Conservation (phyloP, 1,140 invertebrate genomes). For the Dendrolimus punctatus region DNA sequence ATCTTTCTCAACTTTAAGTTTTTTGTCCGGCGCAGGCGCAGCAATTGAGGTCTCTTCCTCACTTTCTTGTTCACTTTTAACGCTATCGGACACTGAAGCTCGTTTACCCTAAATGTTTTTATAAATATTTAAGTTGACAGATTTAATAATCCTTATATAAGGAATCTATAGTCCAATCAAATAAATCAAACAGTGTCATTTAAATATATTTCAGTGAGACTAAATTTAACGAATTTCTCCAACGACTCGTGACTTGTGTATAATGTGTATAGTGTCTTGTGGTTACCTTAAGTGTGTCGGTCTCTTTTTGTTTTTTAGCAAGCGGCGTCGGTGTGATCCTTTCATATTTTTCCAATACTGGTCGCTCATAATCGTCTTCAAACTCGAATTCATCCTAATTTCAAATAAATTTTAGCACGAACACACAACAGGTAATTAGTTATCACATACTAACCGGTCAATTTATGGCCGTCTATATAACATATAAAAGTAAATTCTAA, state of each 20-base stretch:
- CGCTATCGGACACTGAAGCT: conserved; percentile 49
- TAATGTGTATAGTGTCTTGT: conserved; percentile 24
- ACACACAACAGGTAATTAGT: conserved; percentile 32
- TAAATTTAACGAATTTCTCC: too few species aligned
- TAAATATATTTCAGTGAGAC: too few species aligned
- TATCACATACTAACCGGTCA: conserved; percentile 13
- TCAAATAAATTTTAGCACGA: conserved; percentile 54
- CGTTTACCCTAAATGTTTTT: conserved; percentile 46
- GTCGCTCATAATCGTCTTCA: conserved; percentile 75
- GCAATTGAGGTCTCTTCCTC: conserved; percentile 53
- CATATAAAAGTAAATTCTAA: too few species aligned
- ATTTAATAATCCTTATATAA: conserved; percentile 2
- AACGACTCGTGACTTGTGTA: too few species aligned
- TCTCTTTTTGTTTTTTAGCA: conserved; percentile 60
- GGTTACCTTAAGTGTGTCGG: conserved; percentile 57
- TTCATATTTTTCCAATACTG: conserved; percentile 73
- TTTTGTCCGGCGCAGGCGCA: conserved; percentile 49
- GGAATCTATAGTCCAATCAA: too few species aligned
- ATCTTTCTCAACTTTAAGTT: conserved; percentile 55
- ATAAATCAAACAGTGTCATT: too few species aligned
- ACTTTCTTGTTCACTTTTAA: conserved; percentile 56
- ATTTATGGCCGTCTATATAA: too few species aligned
- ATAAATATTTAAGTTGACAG: conserved; percentile 10
- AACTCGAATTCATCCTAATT: conserved; percentile 69
- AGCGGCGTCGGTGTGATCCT: conserved; percentile 66